phyloP scores from a whole-genome alignment of 1,140 invertebrate species.

The Ptiloglossa arizonensis region DNA sequence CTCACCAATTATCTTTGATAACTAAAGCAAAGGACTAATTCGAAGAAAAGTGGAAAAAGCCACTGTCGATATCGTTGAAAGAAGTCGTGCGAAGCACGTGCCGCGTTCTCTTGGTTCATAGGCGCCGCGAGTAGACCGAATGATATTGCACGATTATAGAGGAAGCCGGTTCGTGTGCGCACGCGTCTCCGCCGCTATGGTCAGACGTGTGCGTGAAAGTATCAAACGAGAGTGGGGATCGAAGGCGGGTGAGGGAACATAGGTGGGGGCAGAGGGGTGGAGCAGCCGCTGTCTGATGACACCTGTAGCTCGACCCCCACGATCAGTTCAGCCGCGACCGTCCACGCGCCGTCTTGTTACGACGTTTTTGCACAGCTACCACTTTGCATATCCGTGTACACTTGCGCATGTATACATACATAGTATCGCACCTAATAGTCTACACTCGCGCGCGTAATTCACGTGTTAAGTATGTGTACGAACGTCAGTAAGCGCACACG shows the following conservation, averaged over 20 bases:
- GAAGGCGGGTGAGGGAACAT: constrained; percentile 45
- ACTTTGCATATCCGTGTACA: constrained; percentile 21
- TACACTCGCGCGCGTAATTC: neutral
- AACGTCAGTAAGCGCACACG: constrained; percentile 34
- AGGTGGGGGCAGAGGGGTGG: constrained; percentile 49
- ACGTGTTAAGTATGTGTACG: constrained; percentile 18
- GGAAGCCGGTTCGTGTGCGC: constrained; percentile 41
- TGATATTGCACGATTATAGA: constrained; percentile 48
- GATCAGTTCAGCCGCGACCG: constrained; percentile 78
- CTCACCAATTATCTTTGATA: neutral
- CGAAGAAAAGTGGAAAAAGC: neutral
- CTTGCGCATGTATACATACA: neutral
- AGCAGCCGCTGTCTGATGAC: constrained; percentile 72
- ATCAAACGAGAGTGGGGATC: constrained; percentile 13
- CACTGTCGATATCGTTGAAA: neutral
- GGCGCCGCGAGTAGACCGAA: constrained; percentile 36
- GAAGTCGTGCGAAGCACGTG: constrained; percentile 36
- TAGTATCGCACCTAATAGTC: no score
- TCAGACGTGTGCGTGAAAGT: constrained; percentile 42
- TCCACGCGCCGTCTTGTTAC: constrained; percentile 70
- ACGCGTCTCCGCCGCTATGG: constrained; percentile 26
- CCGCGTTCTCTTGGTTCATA: constrained; percentile 14
- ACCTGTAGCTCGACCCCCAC: constrained; percentile 77
- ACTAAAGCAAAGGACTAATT: neutral
- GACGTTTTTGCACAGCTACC: constrained; percentile 64